Evolutionary conservation across 2,888 invertebrate genomes (phyloP).

Genomic region (Drosophila colorata): DNA sequence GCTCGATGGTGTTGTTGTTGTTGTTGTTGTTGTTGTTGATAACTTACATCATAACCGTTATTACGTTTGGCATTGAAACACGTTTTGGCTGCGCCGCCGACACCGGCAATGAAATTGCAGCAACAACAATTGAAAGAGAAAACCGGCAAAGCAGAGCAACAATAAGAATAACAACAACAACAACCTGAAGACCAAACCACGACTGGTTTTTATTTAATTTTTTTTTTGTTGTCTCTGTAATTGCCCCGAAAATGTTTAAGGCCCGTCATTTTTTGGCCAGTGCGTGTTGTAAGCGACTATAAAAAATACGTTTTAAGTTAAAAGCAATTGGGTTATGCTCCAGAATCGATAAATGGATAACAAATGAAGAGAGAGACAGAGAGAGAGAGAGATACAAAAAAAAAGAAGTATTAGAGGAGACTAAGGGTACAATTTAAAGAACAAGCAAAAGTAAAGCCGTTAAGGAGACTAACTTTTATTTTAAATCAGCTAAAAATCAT

Average conservation of each 20-base stretch:
- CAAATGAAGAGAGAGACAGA: no score
- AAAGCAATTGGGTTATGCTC: neutral
- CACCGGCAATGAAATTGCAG: constrained; percentile 78
- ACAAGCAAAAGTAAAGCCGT: neutral
- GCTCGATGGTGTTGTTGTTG: constrained; percentile 19
- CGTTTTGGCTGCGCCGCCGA: constrained; percentile 60
- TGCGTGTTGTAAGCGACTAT: constrained; percentile 31
- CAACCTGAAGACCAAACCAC: constrained; percentile 17
- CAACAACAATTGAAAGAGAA: constrained; percentile 55
- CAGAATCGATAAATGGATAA: neutral
- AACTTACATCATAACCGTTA: constrained; percentile 80
- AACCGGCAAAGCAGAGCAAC: constrained; percentile 45
- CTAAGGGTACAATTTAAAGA: neutral
- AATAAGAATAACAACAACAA: constrained; percentile 31
- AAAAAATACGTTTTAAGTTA: neutral
- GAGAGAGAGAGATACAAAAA: neutral
- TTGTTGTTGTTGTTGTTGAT: constrained; percentile 22
- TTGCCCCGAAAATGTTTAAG: constrained; percentile 36
- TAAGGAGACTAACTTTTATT: no score
- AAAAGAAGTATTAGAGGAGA: no score
- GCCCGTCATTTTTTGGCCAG: constrained; percentile 15
- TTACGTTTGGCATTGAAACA: constrained; percentile 82
- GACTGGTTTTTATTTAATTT: constrained; percentile 44
- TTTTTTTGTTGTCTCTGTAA: constrained; percentile 15
- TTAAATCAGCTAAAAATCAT: neutral